Percentiles rank a stretch among this genome's conserved stretches.
Conservation (phyloP, 30 jellyfish, hydroid and myxozoan species). For the Mastigias papua region DNA sequence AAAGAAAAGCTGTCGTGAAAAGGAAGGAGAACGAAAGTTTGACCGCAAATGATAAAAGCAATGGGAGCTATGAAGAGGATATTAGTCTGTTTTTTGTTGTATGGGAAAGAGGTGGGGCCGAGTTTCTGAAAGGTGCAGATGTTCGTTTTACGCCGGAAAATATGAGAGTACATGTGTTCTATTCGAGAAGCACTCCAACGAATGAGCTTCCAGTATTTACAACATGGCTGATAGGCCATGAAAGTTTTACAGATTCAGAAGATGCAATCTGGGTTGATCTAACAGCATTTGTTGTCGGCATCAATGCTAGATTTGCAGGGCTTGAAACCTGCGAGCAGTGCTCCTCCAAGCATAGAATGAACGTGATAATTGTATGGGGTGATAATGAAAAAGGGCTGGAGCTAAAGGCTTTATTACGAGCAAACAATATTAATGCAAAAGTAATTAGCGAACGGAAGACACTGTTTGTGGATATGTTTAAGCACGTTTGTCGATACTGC, state of each 20-base stretch:
- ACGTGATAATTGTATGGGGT: slow-evolving; percentile 66
- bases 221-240: slow-evolving; percentile 75
- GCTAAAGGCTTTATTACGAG: slow-evolving; percentile 75
- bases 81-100: slow-evolving; percentile 36
- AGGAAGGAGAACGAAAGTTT: neutral
- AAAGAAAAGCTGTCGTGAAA: neutral
- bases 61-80: neutral
- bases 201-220: slow-evolving; percentile 44
- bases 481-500: slow-evolving; percentile 81
- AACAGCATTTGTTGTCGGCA: slow-evolving; percentile 77
- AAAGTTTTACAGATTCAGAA: slow-evolving; percentile 74
- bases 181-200: slow-evolving; percentile 36
- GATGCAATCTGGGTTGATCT: slow-evolving; percentile 92
- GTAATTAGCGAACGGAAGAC: slow-evolving; percentile 71
- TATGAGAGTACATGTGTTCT: slow-evolving; percentile 56
- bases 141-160: slow-evolving; percentile 27
- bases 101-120: slow-evolving; percentile 56
- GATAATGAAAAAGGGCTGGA: slow-evolving; percentile 72
- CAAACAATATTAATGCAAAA: slow-evolving; percentile 68
- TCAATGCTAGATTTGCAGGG: slow-evolving; percentile 71
- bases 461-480: slow-evolving; percentile 79
- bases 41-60: neutral
- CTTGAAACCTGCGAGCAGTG: slow-evolving; percentile 20
- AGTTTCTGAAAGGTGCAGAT: slow-evolving; percentile 33
- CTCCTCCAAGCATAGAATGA: slow-evolving; percentile 9